These are phyloP conservation scores for Osmerus eperlanus DNA, from an alignment of 2,113 vertebrate species.

Conservation along the genomic window DNA sequence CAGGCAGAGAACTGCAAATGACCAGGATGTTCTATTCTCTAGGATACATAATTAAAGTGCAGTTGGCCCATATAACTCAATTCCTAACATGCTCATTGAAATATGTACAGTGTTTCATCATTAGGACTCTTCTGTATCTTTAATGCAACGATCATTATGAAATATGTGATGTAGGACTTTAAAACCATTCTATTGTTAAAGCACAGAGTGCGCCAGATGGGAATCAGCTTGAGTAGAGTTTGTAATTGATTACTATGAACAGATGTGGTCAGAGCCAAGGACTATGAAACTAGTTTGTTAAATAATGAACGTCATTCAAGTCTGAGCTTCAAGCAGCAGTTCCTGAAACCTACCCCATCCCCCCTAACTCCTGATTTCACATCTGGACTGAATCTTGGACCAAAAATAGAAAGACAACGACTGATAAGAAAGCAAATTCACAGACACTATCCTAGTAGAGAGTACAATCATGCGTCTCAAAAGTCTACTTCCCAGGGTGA, in stretches of 20 bases:
- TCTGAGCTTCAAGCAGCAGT: slow-evolving; percentile 28
- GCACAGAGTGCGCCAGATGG: slow-evolving; percentile 38
- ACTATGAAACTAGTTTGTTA: slow-evolving; percentile 18
- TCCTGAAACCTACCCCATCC: slow-evolving; percentile 19
- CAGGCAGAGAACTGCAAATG: slow-evolving; percentile 5
- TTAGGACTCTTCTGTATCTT: background rate
- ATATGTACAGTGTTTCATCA: slow-evolving; percentile 22
- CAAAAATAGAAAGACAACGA: slow-evolving; percentile 47
- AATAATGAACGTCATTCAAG: slow-evolving; percentile 7
- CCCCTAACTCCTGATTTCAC: slow-evolving; percentile 30
- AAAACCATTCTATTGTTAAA: slow-evolving; percentile 11
- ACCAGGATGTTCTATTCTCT: slow-evolving; percentile 29
- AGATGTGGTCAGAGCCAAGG: slow-evolving; percentile 29
- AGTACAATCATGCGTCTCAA: slow-evolving; percentile 29
- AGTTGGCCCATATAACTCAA: slow-evolving; percentile 31
- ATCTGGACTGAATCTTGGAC: slow-evolving; percentile 59
- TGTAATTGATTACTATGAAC: slow-evolving; percentile 22
- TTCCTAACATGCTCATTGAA: slow-evolving; percentile 40
- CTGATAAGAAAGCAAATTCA: slow-evolving; percentile 42
- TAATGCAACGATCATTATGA: background rate
- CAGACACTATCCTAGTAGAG: slow-evolving; percentile 14
- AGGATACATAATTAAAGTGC: slow-evolving; percentile 6
- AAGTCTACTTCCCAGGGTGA: slow-evolving; percentile 21
- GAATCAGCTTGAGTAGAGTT: slow-evolving; percentile 28
- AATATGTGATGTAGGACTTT: too few species aligned